These are phyloP conservation scores for Meloidogyne floridensis DNA, from an alignment of 1,140 invertebrate genomes.

Conservation along the genomic window DNA sequence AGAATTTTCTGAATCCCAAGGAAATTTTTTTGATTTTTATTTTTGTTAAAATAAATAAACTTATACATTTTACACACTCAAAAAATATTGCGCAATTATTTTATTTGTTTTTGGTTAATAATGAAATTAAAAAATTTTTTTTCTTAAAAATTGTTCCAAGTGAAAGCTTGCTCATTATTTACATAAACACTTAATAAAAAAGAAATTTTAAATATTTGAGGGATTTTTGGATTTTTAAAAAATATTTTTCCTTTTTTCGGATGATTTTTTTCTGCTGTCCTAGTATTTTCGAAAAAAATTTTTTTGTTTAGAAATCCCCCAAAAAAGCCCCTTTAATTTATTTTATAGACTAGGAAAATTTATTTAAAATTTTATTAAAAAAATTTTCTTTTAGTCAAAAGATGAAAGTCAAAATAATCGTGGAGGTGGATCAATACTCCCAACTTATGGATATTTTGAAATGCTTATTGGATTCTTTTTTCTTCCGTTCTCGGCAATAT, in stretches of 20 bases:
- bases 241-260: not conserved
- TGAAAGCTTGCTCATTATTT: slow-evolving; percentile 9
- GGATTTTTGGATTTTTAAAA: not conserved
- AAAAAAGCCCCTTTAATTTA: too few relatives aligned
- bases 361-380: too few relatives aligned
- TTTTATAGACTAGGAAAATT: too few relatives aligned
- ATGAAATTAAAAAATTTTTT: not conserved
- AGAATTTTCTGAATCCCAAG: too few relatives aligned
- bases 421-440: not conserved
- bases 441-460: slow-evolving; percentile 15
- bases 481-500: slow-evolving; percentile 8
- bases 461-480: slow-evolving; percentile 20
- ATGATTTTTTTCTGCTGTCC: too few relatives aligned
- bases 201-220: too few relatives aligned
- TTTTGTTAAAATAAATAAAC: too few relatives aligned
- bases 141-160: slow-evolving; percentile 22
- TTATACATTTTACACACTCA: too few relatives aligned
- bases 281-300: too few relatives aligned
- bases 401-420: not conserved
- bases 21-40: too few relatives aligned
- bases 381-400: not conserved
- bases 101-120: not conserved
- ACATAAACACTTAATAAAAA: not conserved
- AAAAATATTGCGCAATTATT: not conserved
- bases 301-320: too few relatives aligned